Conservation (phyloP, 2,113 vertebrate genomes). For the Pionites leucogaster region DNA sequence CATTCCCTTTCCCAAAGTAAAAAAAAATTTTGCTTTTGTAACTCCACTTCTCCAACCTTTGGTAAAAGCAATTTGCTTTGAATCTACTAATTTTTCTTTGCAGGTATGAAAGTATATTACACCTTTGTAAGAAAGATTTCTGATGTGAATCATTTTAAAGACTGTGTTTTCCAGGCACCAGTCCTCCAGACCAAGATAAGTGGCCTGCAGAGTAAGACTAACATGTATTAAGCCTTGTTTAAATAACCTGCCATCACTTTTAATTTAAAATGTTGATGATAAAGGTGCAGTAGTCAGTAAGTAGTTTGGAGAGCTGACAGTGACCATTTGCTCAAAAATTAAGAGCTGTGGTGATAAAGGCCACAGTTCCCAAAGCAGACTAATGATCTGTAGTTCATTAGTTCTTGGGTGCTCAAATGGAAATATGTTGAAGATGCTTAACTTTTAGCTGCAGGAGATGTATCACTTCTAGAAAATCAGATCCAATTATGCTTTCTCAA, state of each 20-base stretch:
- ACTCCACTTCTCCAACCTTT: neutral
- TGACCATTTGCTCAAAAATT: neutral
- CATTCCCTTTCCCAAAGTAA: neutral
- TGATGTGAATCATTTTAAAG: neutral
- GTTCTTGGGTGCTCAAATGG: neutral
- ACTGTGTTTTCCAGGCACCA: neutral
- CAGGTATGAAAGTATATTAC: neutral
- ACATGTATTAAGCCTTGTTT: neutral
- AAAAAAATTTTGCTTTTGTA: neutral
- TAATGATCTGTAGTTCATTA: neutral
- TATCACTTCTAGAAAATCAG: neutral
- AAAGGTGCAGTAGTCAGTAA: neutral
- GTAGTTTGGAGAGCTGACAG: neutral
- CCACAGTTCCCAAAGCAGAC: neutral
- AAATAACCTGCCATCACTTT: neutral
- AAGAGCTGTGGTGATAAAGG: neutral
- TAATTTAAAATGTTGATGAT: neutral
- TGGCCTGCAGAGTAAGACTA: neutral
- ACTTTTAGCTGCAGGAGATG: neutral
- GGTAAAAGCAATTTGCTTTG: neutral
- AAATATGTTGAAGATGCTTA: neutral
- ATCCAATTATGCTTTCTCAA: neutral
- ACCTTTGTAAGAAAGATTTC: neutral
- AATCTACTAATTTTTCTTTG: neutral
- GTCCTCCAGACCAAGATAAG: neutral